These are phyloP conservation scores for Eueides isabella DNA, from an alignment of 1,140 invertebrate genomes.

Conservation along the genomic window DNA sequence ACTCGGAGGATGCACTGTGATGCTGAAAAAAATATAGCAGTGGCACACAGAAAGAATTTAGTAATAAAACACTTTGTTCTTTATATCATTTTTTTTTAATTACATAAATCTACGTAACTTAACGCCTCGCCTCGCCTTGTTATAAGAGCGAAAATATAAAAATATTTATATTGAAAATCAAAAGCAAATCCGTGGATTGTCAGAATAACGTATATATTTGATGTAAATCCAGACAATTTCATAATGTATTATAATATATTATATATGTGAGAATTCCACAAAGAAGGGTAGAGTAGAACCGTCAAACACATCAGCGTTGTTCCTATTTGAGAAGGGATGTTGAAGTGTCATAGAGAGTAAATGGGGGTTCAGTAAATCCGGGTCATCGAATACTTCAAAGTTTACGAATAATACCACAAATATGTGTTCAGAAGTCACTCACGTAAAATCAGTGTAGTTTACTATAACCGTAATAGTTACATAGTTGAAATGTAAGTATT, in stretches of 20 bases:
- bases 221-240: neutral
- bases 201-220: neutral
- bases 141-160: too few species aligned
- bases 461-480: neutral
- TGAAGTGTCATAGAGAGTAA: conserved; percentile 68
- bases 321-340: conserved; percentile 68
- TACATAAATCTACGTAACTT: too few species aligned
- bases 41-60: too few species aligned
- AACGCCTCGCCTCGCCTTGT: too few species aligned
- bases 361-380: conserved; percentile 65
- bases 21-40: too few species aligned
- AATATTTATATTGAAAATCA: too few species aligned
- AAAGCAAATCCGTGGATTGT: too few species aligned
- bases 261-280: conserved; percentile 28
- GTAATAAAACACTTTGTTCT: too few species aligned
- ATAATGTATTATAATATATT: neutral
- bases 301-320: conserved; percentile 64
- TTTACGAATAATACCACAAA: conserved; percentile 52
- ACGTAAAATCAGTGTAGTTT: conserved; percentile 27
- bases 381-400: conserved; percentile 63
- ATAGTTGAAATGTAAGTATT: neutral
- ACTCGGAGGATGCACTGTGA: too few species aligned
- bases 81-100: too few species aligned
- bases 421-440: conserved; percentile 44
- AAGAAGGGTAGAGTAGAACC: conserved; percentile 42